These are phyloP conservation scores for Hippoglossus stenolepis DNA, from an alignment of 2,113 vertebrate species.

Conservation along the genomic window DNA sequence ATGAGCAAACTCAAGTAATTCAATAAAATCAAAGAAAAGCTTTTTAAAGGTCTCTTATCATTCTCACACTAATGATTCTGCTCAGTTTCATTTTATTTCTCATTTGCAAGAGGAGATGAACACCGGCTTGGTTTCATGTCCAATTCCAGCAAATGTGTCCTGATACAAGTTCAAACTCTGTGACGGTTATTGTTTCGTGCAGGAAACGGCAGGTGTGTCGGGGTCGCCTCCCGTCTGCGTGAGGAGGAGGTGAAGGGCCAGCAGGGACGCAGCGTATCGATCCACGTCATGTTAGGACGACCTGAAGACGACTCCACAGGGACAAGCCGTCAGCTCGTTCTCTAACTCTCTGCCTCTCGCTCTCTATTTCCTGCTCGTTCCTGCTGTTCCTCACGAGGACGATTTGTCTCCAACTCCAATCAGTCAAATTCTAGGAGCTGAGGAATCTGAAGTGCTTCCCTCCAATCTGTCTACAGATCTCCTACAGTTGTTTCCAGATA, in stretches of 20 bases:
- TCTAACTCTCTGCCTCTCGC: slow-evolving; percentile 9
- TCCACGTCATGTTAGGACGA: slow-evolving; percentile 44
- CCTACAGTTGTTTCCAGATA: too few relatives aligned
- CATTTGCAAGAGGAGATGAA: not conserved
- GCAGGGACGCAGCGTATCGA: slow-evolving; percentile 46
- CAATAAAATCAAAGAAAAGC: too few relatives aligned
- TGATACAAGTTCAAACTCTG: not conserved
- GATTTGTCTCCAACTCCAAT: not conserved
- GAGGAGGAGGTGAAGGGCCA: slow-evolving; percentile 34
- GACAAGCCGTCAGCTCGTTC: slow-evolving; percentile 27
- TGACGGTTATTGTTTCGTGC: slow-evolving; percentile 17
- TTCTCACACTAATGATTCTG: too few relatives aligned
- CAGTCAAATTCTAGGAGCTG: not conserved
- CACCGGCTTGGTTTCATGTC: too few relatives aligned
- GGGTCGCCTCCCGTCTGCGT: slow-evolving; percentile 16
- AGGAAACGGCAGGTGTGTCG: slow-evolving; percentile 12
- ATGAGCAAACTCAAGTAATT: too few relatives aligned
- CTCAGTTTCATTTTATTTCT: not conserved
- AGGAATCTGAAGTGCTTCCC: not conserved
- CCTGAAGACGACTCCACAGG: slow-evolving; percentile 28
- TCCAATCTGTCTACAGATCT: not conserved
- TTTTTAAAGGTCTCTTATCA: too few relatives aligned
- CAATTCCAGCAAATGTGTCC: too few relatives aligned
- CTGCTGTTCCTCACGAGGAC: not conserved
- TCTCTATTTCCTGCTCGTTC: slow-evolving; percentile 5